These are phyloP conservation scores for Campopleginae sp. DNA, from an alignment of 2,888 invertebrate species.

Conservation along the genomic window DNA sequence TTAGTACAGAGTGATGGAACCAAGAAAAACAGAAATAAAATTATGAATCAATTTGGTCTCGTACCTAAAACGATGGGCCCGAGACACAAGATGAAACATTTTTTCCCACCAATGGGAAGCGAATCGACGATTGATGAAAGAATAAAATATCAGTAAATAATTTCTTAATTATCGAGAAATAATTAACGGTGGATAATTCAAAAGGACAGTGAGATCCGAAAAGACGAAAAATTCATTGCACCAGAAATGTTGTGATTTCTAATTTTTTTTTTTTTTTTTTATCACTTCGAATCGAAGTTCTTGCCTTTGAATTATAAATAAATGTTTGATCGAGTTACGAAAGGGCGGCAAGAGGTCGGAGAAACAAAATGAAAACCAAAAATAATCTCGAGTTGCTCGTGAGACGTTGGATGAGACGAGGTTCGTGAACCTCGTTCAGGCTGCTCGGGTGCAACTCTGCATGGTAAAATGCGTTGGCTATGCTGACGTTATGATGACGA, in stretches of 20 bases:
- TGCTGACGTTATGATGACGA: slow-evolving; percentile 41
- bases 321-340: slow-evolving; percentile 7
- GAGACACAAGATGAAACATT: neutral
- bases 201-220: neutral
- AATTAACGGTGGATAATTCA: neutral
- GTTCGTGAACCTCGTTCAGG: slow-evolving; percentile 48
- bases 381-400: slow-evolving; percentile 49
- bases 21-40: neutral
- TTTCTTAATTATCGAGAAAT: neutral
- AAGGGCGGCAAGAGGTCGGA: neutral
- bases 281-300: neutral
- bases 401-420: slow-evolving; percentile 37
- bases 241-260: neutral
- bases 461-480: slow-evolving; percentile 18
- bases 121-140: neutral
- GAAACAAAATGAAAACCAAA: slow-evolving; percentile 48
- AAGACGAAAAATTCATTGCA: neutral
- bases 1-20: slow-evolving; percentile 22
- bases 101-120: neutral
- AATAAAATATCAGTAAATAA: neutral
- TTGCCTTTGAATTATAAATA: slow-evolving; percentile 30
- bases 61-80: neutral
- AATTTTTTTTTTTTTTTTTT: neutral
- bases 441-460: slow-evolving; percentile 10
- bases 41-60: neutral